These are phyloP conservation scores for Alethe diademata DNA, from an alignment of 2,113 vertebrate genomes.

Conservation along the genomic window DNA sequence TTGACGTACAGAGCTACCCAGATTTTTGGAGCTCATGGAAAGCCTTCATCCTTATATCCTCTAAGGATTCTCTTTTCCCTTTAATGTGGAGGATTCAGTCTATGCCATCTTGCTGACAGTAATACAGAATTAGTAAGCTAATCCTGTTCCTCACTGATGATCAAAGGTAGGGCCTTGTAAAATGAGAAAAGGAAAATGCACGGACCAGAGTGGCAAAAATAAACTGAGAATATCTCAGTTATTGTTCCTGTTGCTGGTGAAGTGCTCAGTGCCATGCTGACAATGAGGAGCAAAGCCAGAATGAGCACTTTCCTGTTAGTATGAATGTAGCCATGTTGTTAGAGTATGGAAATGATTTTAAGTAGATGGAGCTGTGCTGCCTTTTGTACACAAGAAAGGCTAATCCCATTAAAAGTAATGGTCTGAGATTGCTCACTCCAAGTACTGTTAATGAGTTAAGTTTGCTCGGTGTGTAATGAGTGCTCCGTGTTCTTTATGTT, in stretches of 20 bases:
- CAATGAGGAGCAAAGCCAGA: conserved; percentile 36
- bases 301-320: conserved; percentile 8
- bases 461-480: conserved; percentile 58
- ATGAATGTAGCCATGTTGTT: conserved; percentile 29
- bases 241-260: not conserved
- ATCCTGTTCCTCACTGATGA: conserved; percentile 28
- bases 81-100: not conserved
- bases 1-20: not conserved
- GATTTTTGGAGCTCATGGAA: not conserved
- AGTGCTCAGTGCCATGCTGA: not conserved
- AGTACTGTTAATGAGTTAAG: conserved; percentile 58
- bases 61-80: not conserved
- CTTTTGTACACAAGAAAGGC: conserved; percentile 56
- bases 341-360: conserved; percentile 47
- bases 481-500: conserved; percentile 35
- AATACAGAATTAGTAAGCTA: conserved; percentile 19
- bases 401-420: conserved; percentile 65
- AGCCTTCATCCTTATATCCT: not conserved
- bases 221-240: conserved; percentile 6
- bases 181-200: conserved; percentile 26
- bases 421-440: conserved; percentile 51
- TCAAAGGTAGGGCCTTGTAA: conserved; percentile 40
- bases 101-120: conserved; percentile 15
- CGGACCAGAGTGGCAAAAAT: not conserved
- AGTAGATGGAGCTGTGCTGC: conserved; percentile 25